Evolutionary conservation across 2,888 invertebrate species (phyloP), one percentile per base, ranked within the genome.

Genomic region (Pheosia tremula): DNA sequence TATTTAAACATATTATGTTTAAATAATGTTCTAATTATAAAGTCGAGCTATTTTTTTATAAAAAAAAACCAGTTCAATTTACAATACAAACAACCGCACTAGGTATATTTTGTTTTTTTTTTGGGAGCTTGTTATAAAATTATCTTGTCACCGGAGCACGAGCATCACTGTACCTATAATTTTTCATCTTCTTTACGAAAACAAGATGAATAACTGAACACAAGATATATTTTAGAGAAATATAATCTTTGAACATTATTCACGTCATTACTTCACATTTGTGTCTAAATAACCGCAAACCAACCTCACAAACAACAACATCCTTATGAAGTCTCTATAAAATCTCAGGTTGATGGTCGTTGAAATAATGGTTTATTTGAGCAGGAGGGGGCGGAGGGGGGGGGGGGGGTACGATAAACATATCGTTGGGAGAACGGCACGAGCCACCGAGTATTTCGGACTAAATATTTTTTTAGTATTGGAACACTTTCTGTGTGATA

Each of bases 291-390:
- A 47, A 13, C 1, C 49, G n/a, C n/a, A 9, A 5, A 50, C 5
- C 3, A 24, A 24, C 24, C 24, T 24, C 24, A 24, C 50, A 50
- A 50, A 50, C 50, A 50, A 50, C 24, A 50, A 50, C 24, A 49
- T 49, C 4, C 24, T 13, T 9, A 49, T 9, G 54, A 68, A 64
- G 60, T 67, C 68, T 72, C 68, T 66, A 76, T 74, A 77, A 74
- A 77, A 79, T 71, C 60, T 59, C 58, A 71, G 71, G 74, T 74
- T 76, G 68, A 72, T 71, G 77, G 72, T 76, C 71, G 76, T 73
- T 75, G 71, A 71, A 77, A 79, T 81, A 81, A 78, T 79, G 80
- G 79, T 82, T 84, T 84, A 83, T 80, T 83, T 82, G 74, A 79
- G 74, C 70, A n/a, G 4, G 68, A 69, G 71, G 4, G 68, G 69